Percentiles rank a stretch among this genome's conserved stretches.
phyloP scores from a whole-genome alignment of 2,888 invertebrate genomes.

The Malthinus flaveolus region DNA sequence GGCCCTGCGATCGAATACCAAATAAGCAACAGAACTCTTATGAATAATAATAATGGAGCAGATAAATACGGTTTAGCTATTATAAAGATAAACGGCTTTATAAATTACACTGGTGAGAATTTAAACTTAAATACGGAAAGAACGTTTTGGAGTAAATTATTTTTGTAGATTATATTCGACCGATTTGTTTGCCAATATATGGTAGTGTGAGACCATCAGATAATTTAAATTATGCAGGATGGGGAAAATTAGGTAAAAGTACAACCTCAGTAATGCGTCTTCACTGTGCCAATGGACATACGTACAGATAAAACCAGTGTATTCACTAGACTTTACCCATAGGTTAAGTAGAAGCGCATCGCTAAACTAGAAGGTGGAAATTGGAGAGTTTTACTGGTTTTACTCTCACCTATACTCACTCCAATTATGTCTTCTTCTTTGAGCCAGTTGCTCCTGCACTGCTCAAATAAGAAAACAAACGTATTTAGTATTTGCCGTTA shows the following conservation, averaged over 20 bases:
- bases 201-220: neutral
- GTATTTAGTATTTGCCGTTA: no score
- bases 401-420: no score
- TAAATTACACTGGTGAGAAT: conserved; percentile 8
- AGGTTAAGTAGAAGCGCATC: no score
- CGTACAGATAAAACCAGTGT: no score
- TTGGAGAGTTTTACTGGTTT: no score
- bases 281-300: no score
- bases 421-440: no score
- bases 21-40: conserved; percentile 5
- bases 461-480: no score
- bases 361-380: no score
- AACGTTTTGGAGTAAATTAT: neutral
- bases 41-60: conserved; percentile 5
- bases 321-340: no score
- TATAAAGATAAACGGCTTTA: conserved; percentile 3
- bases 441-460: no score
- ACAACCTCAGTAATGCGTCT: neutral
- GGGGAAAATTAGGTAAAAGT: conserved; percentile 10
- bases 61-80: conserved; percentile 10
- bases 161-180: conserved; percentile 18
- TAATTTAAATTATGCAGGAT: conserved; percentile 14
- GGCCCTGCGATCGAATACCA: neutral
- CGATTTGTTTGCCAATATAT: conserved; percentile 17
- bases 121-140: neutral